Conservation (phyloP, 30 jellyfish, hydroid and myxozoan species). For the Aurelia aurita complex sp. Pacific region DNA sequence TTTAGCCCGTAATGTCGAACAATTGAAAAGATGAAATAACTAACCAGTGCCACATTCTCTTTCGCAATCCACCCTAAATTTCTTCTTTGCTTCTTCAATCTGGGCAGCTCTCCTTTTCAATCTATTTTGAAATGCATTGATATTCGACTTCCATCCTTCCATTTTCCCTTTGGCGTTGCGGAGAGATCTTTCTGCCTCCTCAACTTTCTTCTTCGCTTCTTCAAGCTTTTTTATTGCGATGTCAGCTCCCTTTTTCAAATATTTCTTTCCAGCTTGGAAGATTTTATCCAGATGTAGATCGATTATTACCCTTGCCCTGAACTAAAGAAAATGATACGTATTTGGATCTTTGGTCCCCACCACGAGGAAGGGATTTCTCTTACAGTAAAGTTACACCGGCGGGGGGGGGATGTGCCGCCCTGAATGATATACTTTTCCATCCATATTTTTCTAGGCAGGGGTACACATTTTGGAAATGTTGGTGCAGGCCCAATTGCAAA, state of each 20-base stretch:
- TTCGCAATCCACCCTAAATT: slow-evolving; percentile 30
- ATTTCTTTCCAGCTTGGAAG: slow-evolving; percentile 10
- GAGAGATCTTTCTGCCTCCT: slow-evolving; percentile 12
- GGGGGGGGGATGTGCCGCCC: too few relatives aligned
- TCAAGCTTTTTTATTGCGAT: slow-evolving; percentile 7
- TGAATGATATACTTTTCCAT: too few relatives aligned
- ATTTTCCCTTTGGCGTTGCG: slow-evolving; percentile 42
- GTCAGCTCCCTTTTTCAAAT: slow-evolving; percentile 31
- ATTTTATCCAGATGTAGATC: slow-evolving; percentile 10
- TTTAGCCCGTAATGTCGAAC: too few relatives aligned
- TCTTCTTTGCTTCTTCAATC: slow-evolving; percentile 43
- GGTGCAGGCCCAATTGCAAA: too few relatives aligned
- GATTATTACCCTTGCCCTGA: slow-evolving; percentile 8
- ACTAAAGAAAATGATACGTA: neutral
- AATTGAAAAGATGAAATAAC: neutral
- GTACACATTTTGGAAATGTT: too few relatives aligned
- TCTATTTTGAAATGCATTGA: slow-evolving; percentile 23
- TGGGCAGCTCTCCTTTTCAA: slow-evolving; percentile 39
- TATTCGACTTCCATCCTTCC: slow-evolving; percentile 55
- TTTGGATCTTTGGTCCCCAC: too few relatives aligned
- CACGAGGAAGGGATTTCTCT: too few relatives aligned
- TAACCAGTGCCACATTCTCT: slow-evolving; percentile 55
- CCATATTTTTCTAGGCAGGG: too few relatives aligned
- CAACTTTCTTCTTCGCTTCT: slow-evolving; percentile 14
- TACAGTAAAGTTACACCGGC: too few relatives aligned